phyloP scores from a whole-genome alignment of 2,113 vertebrate species.

The Eublepharis macularius region DNA sequence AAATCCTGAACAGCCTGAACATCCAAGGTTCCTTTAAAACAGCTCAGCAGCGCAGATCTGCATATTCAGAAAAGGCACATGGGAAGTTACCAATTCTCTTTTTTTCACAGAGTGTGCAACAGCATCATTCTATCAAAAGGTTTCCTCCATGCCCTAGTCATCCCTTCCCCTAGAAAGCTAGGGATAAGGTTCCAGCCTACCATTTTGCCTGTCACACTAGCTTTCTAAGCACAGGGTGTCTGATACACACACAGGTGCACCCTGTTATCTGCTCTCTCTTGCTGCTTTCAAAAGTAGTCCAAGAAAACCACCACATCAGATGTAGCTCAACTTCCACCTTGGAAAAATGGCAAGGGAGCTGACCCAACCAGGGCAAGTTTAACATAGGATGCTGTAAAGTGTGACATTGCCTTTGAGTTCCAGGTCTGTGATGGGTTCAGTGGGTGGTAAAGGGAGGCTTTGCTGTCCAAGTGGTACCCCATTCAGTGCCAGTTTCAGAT shows the following conservation, averaged over 20 bases:
- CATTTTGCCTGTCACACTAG: too few species aligned
- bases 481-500: constrained; percentile 61
- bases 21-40: background rate
- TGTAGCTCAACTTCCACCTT: too few species aligned
- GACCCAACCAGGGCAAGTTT: background rate
- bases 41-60: background rate
- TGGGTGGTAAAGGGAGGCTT: constrained; percentile 2
- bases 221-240: too few species aligned
- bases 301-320: background rate
- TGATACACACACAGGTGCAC: too few species aligned
- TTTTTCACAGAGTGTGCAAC: background rate
- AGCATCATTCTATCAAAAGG: background rate
- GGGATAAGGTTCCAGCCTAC: too few species aligned
- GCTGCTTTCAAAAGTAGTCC: too few species aligned
- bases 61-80: background rate
- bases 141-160: background rate
- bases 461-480: constrained; percentile 53
- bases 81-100: background rate
- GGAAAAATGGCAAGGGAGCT: background rate
- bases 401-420: constrained; percentile 47
- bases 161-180: background rate
- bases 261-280: too few species aligned
- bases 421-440: constrained; percentile 53
- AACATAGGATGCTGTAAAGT: constrained; percentile 57
- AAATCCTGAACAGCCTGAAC: background rate